Evolutionary conservation across 2,113 vertebrate species (phyloP), one percentile per base, ranked within the genome.

Genomic region (Anhinga rufa): DNA sequence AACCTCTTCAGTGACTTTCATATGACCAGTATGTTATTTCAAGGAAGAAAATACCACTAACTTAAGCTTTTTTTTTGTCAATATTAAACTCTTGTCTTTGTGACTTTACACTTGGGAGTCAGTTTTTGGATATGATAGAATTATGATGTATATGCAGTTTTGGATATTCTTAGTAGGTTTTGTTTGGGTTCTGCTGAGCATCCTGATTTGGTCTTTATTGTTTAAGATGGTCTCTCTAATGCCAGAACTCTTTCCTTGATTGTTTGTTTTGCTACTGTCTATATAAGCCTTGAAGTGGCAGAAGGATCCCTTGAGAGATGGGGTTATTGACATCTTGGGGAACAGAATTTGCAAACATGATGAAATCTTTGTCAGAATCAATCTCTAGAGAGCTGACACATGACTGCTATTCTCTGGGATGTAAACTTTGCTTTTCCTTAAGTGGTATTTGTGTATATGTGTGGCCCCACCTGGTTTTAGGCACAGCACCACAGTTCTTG

Each of bases 71-170:
- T 94, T 91, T 83, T 92, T 89, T 84, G 81, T 93, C 78, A 69
- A 91, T 91, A 95, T 95, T 97, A 97, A 95, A 97, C 85, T 95
- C 49, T 95, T 93, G 87, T 95, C 92, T 96, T 91, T 96, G 93
- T 96, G 95, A 95, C 95, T 93, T 95, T 86, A 93, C 52, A 90
- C 38, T 80, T 93, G 82, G 65, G 86, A 95, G 92, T 96, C 88
- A 75, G 1, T 97, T 96, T 97, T 76, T 95, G 83, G 76, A 17
- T 95, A 36, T 70, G 55, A 38, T 46, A 40, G 57, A 85, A 82
- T 89, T 91, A 84, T 24, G 44, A 15, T 76, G n/a, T 75, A 16
- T 77, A 61, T 7, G 24, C 31, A 64, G 3, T 66, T 86, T 46
- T 58, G 58, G 7, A 46, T 90, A 42, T 82, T 79, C 54, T 38